phyloP scores from a whole-genome alignment of 1,140 invertebrate species.

The Mya arenaria region DNA sequence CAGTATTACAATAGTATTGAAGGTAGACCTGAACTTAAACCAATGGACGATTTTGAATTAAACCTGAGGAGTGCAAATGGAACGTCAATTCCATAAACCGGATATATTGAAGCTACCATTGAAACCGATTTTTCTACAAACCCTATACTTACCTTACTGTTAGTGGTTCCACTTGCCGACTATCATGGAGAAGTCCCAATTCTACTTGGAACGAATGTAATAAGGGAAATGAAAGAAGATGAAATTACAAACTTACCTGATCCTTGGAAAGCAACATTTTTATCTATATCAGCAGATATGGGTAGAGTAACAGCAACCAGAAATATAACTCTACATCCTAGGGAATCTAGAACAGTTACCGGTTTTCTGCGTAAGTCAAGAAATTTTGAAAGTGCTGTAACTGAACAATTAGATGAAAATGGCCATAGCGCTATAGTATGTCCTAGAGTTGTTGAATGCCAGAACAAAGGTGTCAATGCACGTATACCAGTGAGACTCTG shows the following conservation, averaged over 20 bases:
- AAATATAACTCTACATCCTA: not conserved
- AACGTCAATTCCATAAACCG: not conserved
- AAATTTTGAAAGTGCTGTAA: not conserved
- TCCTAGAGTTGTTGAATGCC: not conserved
- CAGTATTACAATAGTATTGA: not conserved
- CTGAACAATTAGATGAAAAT: not conserved
- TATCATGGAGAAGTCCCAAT: not conserved
- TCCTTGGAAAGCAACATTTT: slow-evolving; percentile 2
- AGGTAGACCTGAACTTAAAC: no score
- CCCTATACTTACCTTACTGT: not conserved
- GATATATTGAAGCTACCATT: slow-evolving; percentile 1
- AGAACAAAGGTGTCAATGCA: not conserved
- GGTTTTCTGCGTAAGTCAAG: not conserved
- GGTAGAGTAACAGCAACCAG: slow-evolving; percentile 9
- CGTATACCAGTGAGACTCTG: not conserved
- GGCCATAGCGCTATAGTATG: not conserved
- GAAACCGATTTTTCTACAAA: not conserved
- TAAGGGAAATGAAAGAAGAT: not conserved
- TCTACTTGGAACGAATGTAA: not conserved
- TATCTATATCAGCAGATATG: not conserved
- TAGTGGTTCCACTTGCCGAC: not conserved
- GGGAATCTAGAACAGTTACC: slow-evolving; percentile 6
- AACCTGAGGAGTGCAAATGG: not conserved
- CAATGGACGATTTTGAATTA: not conserved
- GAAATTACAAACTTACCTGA: not conserved